These are phyloP conservation scores for Lepidonotus clava DNA, from an alignment of 2,888 invertebrate species.

Conservation along the genomic window DNA sequence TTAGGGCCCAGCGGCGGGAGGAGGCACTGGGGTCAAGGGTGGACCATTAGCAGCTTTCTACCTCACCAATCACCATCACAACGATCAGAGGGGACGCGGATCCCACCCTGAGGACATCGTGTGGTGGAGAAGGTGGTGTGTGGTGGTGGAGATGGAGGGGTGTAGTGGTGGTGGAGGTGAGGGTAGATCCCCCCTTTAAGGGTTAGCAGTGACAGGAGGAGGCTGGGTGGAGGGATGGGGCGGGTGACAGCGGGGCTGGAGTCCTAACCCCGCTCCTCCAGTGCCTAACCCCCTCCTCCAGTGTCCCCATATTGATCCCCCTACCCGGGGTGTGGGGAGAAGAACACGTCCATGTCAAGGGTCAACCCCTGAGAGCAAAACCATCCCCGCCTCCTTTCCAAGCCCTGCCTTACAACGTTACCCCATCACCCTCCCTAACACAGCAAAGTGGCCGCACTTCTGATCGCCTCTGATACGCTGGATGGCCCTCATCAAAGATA, in stretches of 20 bases:
- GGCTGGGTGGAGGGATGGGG: too few species aligned
- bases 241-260: too few species aligned
- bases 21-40: constrained; percentile 1
- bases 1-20: not conserved
- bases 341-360: not conserved
- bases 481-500: not conserved
- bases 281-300: too few species aligned
- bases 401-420: not conserved
- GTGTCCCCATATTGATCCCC: not conserved
- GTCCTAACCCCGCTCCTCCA: too few species aligned
- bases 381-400: not conserved
- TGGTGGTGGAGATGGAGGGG: not conserved
- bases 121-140: not conserved
- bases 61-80: not conserved
- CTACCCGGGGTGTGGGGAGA: not conserved
- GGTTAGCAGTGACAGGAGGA: too few species aligned
- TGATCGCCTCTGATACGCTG: not conserved
- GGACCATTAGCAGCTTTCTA: not conserved
- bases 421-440: not conserved
- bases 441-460: not conserved
- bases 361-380: not conserved
- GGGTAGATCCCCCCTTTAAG: too few species aligned
- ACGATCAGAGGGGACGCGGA: not conserved
- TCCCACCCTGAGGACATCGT: not conserved
- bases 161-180: not conserved